These are phyloP conservation scores for Danaus chrysippus DNA, from an alignment of 2,888 invertebrate species.

Conservation along the genomic window DNA sequence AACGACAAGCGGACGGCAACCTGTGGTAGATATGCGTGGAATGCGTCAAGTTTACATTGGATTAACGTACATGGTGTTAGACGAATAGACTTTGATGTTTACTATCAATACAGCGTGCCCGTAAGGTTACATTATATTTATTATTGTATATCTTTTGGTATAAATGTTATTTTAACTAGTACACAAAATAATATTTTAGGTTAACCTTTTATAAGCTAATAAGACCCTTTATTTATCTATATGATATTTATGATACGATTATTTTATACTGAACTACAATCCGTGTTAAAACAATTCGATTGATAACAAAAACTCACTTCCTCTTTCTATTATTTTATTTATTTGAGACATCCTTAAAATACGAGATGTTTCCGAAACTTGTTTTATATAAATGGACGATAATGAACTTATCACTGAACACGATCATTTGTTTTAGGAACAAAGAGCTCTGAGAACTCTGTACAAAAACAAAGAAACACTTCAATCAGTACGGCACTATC, in stretches of 20 bases:
- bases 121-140: too few species aligned
- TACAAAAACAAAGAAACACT: constrained; percentile 50
- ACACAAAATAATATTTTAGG: too few species aligned
- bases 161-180: too few species aligned
- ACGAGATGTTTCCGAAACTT: constrained; percentile 26
- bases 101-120: constrained; percentile 46
- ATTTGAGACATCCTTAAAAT: constrained; percentile 33
- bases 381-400: constrained; percentile 34
- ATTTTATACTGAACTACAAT: too few species aligned
- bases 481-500: constrained; percentile 44
- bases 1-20: constrained; percentile 59
- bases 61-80: constrained; percentile 66
- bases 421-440: constrained; percentile 37
- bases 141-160: too few species aligned
- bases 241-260: too few species aligned
- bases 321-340: constrained; percentile 34
- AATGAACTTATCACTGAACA: constrained; percentile 43
- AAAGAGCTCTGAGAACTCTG: constrained; percentile 39
- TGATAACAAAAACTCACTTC: constrained; percentile 50
- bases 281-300: background rate
- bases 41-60: constrained; percentile 66
- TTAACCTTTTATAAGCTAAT: too few species aligned
- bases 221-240: too few species aligned
- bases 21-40: constrained; percentile 68
- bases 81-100: constrained; percentile 44